Percentiles rank a stretch among this genome's conserved stretches.
Conservation (phyloP, 1,140 invertebrate species). For the Megalopta genalis region DNA sequence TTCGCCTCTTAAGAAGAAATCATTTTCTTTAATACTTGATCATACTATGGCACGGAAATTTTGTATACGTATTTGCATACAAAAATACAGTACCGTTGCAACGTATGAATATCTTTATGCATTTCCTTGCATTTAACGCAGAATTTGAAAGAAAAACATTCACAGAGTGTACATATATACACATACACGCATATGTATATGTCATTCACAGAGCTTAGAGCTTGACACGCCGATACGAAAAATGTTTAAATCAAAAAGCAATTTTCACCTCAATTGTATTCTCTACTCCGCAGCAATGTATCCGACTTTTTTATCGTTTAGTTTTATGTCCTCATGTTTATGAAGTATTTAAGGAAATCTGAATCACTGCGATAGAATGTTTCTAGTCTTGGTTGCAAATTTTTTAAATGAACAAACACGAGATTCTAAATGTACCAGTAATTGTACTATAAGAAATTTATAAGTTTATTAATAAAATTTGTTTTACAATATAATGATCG, state of each 20-base stretch:
- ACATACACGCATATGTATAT: neutral
- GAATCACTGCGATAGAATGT: neutral
- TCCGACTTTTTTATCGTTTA: neutral
- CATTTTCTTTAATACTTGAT: neutral
- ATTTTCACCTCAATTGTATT: constrained; percentile 12
- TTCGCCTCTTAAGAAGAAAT: neutral
- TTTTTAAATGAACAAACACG: constrained; percentile 4
- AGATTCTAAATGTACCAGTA: constrained; percentile 23
- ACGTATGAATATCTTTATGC: neutral
- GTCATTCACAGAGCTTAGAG: neutral
- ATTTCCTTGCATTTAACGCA: constrained; percentile 35
- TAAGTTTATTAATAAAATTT: constrained; percentile 30
- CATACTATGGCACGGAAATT: neutral
- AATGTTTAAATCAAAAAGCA: constrained; percentile 4
- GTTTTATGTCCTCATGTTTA: neutral
- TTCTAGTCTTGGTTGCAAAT: constrained; percentile 41
- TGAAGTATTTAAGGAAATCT: constrained; percentile 17
- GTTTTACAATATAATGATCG: neutral
- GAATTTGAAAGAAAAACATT: neutral
- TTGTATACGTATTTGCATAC: neutral
- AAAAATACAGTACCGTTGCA: neutral
- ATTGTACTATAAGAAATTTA: constrained; percentile 17
- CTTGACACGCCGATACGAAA: neutral
- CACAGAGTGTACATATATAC: neutral
- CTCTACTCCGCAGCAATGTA: neutral